Percentiles rank a stretch among this genome's conserved stretches.
These are phyloP conservation scores for Potamilus streckersoni DNA, from an alignment of 1,140 invertebrate genomes.

Conservation along the genomic window DNA sequence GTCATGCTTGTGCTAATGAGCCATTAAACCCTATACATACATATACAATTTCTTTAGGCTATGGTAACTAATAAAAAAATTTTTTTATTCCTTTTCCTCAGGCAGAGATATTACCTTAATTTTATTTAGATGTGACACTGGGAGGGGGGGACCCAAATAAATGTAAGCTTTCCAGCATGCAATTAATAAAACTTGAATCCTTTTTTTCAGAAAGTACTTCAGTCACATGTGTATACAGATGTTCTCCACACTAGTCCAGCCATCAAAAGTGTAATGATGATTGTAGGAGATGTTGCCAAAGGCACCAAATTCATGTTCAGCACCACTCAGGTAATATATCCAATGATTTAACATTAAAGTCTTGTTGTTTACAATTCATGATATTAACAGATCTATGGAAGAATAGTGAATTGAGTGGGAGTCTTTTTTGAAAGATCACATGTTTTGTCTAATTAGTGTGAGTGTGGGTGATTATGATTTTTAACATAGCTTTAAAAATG, in stretches of 20 bases:
- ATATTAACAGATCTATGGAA: background rate
- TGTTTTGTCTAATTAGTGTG: background rate
- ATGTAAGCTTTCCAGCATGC: too few species aligned
- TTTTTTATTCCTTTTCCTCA: too few species aligned
- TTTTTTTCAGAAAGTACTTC: constrained; percentile 47
- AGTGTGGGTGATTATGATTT: too few species aligned
- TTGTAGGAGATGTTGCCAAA: constrained; percentile 61
- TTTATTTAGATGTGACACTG: too few species aligned
- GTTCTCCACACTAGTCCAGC: constrained; percentile 61
- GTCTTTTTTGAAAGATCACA: background rate
- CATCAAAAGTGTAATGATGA: constrained; percentile 63
- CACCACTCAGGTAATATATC: constrained; percentile 50
- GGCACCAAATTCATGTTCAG: constrained; percentile 63
- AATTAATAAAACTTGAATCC: background rate
- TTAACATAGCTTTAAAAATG: too few species aligned
- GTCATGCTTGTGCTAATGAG: too few species aligned
- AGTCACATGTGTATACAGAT: constrained; percentile 55
- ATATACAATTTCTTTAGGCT: too few species aligned
- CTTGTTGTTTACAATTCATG: background rate
- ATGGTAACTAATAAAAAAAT: too few species aligned
- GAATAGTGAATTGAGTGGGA: background rate
- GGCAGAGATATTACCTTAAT: too few species aligned
- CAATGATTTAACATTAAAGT: background rate
- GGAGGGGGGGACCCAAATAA: too few species aligned
- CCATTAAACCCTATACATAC: too few species aligned